Evolutionary conservation across 35 echinoderm and acorn worm species (phyloP).

Genomic region (Stichopus chloronotus): DNA sequence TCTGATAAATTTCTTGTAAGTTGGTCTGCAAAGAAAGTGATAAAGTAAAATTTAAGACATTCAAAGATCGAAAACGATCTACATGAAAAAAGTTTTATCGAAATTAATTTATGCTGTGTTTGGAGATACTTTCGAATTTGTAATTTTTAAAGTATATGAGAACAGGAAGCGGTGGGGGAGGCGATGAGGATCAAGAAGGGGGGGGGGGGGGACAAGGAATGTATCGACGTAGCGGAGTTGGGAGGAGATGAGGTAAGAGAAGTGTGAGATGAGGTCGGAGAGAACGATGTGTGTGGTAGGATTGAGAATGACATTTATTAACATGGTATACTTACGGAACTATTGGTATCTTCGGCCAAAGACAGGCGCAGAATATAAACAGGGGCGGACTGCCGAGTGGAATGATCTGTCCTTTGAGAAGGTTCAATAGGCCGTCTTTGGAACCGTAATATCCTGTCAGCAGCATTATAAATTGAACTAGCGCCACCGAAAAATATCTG

Average conservation of each 20-base stretch:
- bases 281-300: background rate
- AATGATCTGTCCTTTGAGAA: conserved; percentile 84
- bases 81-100: background rate
- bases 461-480: conserved; percentile 91
- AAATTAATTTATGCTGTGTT: too few species aligned
- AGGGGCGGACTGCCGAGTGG: conserved; percentile 84
- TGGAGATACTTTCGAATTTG: too few species aligned
- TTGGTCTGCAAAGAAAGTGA: conserved; percentile 16
- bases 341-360: conserved; percentile 77
- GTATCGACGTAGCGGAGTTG: too few species aligned
- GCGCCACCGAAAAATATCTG: conserved; percentile 86
- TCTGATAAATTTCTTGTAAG: conserved; percentile 72
- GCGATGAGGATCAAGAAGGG: background rate
- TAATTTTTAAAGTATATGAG: background rate
- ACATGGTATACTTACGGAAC: conserved; percentile 67
- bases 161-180: background rate
- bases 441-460: conserved; percentile 87
- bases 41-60: background rate
- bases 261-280: background rate
- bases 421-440: conserved; percentile 60
- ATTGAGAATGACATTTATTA: background rate
- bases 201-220: background rate
- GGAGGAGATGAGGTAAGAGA: background rate
- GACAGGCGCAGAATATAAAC: conserved; percentile 72
- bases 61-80: background rate